phyloP scores from a whole-genome alignment of 2,797 vertebrate genomes.

The Tinamus major region DNA sequence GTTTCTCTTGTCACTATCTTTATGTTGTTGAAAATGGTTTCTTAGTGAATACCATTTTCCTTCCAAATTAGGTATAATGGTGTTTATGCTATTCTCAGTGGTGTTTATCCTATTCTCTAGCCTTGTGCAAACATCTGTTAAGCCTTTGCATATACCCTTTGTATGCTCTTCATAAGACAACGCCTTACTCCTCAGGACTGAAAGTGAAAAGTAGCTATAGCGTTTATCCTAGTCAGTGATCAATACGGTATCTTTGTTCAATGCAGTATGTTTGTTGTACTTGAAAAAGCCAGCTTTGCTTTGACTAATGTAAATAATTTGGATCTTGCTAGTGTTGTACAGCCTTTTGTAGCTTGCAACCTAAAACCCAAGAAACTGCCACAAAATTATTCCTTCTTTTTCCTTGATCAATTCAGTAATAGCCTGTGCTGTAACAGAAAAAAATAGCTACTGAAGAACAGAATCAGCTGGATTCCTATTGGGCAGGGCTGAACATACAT shows the following conservation, averaged over 20 bases:
- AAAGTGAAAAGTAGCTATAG: not conserved
- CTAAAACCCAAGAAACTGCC: not conserved
- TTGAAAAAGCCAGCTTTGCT: not conserved
- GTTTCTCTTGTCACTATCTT: not conserved
- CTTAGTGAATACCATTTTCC: not conserved
- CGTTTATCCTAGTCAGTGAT: not conserved
- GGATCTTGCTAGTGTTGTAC: accelerated
- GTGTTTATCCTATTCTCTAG: not conserved
- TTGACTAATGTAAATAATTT: not conserved
- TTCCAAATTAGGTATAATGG: not conserved
- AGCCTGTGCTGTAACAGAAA: not conserved
- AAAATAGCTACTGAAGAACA: not conserved
- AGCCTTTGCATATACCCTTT: not conserved
- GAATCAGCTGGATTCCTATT: not conserved
- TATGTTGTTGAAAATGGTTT: not conserved
- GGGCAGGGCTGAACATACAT: not conserved
- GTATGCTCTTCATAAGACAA: not conserved
- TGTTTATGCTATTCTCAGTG: not conserved
- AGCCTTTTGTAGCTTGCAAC: not conserved
- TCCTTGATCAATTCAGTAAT: not conserved
- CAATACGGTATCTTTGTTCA: not conserved
- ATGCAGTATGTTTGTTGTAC: not conserved
- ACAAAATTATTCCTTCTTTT: not conserved
- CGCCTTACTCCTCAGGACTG: not conserved
- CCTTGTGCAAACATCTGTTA: not conserved